Base-by-base conservation (phyloP, 2,888 invertebrate species). In the Epinotia nisella region DNA sequence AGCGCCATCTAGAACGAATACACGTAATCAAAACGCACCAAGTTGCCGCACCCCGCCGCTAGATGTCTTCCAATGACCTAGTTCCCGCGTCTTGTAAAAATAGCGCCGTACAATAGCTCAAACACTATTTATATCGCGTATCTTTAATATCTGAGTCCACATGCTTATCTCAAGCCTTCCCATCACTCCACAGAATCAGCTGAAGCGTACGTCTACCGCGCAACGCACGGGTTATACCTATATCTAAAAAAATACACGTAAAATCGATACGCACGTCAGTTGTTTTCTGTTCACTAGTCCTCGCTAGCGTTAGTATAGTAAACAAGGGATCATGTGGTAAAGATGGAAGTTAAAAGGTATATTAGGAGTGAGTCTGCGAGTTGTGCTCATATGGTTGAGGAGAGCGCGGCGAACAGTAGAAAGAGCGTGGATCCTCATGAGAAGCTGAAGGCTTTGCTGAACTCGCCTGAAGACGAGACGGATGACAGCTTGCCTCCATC, bases 21-120 rank as follows among this genome's bases (percentile, higher is more conserved):
- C 78, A 69, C 60, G 45, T 17, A 75, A 75, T 82, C 71, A 53
- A 76, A 68, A 59, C 29, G 45, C 64, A 81, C 81, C 5, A 11
- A 78, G 74, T 74, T 75, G 55, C 77, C 78, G 74, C 71, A 76
- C 77, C 76, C 76, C 80, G 78, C 81, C 82, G 78, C 81, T 82
- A 86, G 84, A 83, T 88, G 87, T 86, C 88, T 85, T 85, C 85
- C 75, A 78, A 74, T 90, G 93, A 92, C 93, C 93, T 86, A 93
- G 81, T 90, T 92, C 84, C 89, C 88, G 89, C 88, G 87, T 82
- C 82, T 85, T 87, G 87, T 90, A 92, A 92, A 93, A 93, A 93
- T 93, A 93, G 92, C 90, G 84, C 78, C 82, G 85, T 87, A 90
- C 92, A 92, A 92, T 91, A 92, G 92, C 93, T 93, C 92, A 86